Evolutionary conservation across 2,888 invertebrate species (phyloP).

Genomic region (Pyrrhia umbra): DNA sequence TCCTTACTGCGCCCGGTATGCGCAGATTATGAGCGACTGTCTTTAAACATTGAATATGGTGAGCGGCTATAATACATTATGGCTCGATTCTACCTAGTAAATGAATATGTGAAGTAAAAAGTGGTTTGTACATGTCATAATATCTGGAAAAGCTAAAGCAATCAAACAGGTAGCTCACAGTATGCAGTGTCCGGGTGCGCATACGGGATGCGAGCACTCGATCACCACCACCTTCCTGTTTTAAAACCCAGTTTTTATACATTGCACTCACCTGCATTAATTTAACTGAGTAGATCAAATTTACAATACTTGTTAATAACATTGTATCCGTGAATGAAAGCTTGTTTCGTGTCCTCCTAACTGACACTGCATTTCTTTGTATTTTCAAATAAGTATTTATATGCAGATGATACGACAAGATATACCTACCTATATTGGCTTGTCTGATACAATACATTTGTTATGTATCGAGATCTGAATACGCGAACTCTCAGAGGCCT

Average conservation of each 20-base stretch:
- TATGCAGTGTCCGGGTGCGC: conserved; percentile 83
- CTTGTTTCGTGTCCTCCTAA: not conserved
- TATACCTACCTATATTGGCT: conserved; percentile 72
- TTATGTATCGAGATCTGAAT: conserved; percentile 81
- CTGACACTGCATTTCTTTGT: not conserved
- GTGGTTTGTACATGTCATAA: conserved; percentile 75
- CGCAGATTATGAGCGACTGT: conserved; percentile 51
- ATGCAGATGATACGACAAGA: conserved; percentile 70
- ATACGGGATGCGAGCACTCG: conserved; percentile 80
- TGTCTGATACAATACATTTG: conserved; percentile 78
- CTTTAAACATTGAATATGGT: conserved; percentile 55
- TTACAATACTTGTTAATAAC: conserved; percentile 62
- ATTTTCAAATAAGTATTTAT: conserved; percentile 63
- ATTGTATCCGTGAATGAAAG: conserved; percentile 40
- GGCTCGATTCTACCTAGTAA: conserved; percentile 54
- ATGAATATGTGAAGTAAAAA: conserved; percentile 69
- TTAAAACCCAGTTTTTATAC: conserved; percentile 80
- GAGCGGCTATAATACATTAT: conserved; percentile 53
- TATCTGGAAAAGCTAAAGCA: conserved; percentile 78
- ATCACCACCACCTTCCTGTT: conserved; percentile 79
- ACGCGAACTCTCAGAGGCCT: conserved; percentile 74
- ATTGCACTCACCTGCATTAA: conserved; percentile 74
- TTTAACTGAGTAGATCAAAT: conserved; percentile 61
- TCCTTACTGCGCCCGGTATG: conserved; percentile 49
- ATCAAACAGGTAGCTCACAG: conserved; percentile 74